Evolutionary conservation across 2,888 invertebrate species (phyloP).

Genomic region (Sacculina carcini): DNA sequence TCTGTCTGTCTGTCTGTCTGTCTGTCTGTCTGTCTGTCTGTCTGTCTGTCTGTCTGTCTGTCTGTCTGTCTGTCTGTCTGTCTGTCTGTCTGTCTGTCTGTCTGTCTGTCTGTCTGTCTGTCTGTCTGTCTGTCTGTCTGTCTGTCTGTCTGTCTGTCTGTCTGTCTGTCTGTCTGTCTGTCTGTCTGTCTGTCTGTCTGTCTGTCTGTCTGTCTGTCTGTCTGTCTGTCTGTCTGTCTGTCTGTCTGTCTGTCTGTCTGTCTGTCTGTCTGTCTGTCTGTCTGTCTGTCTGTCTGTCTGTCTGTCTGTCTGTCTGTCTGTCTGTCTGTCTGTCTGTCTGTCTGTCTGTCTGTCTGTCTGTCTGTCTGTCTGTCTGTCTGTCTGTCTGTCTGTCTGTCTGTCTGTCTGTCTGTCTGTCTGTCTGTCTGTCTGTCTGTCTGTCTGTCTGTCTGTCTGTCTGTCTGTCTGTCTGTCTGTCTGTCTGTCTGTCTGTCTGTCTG

Average conservation of each 20-base stretch:
- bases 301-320: not conserved
- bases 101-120: conserved; percentile 3
- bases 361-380: not conserved
- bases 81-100: conserved; percentile 4
- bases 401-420: not conserved
- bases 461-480: not conserved
- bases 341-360: not conserved
- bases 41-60: conserved; percentile 1
- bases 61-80: conserved; percentile 4
- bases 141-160: not conserved
- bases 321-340: not conserved
- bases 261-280: conserved; percentile 3
- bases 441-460: conserved; percentile 6
- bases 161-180: not conserved
- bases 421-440: conserved; percentile 6
- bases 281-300: not conserved
- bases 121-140: conserved; percentile 1
- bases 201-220: conserved; percentile 2
- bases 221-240: conserved; percentile 5
- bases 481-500: not conserved
- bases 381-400: not conserved
- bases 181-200: not conserved
- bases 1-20: not conserved
- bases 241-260: conserved; percentile 3
- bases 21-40: not conserved